Evolutionary conservation across 2,113 vertebrate genomes (phyloP).

Genomic region (Micromys minutus): DNA sequence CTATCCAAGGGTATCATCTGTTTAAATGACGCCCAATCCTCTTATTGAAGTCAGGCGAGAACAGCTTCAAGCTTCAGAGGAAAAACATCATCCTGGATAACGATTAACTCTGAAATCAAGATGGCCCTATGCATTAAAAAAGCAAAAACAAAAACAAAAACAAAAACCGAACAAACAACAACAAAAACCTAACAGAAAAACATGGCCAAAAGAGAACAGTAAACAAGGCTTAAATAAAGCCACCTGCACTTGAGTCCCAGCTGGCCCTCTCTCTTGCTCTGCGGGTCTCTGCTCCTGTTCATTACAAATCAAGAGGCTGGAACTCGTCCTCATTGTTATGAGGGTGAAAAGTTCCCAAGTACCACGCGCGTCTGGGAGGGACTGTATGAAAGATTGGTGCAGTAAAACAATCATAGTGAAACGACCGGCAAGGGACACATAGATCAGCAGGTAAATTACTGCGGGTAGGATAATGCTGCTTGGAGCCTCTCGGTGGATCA

Average conservation of each 20-base stretch:
- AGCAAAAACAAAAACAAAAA: no score
- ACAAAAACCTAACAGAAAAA: neutral
- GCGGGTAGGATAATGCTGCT: neutral
- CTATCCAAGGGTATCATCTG: neutral
- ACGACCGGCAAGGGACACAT: neutral
- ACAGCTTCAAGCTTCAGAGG: conserved; percentile 2
- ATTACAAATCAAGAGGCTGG: neutral
- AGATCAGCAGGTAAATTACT: neutral
- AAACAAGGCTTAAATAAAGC: neutral
- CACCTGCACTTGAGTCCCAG: neutral
- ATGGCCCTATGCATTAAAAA: neutral
- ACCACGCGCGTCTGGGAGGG: neutral
- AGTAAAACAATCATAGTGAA: neutral
- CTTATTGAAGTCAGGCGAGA: neutral
- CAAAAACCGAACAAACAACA: no score
- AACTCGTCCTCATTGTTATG: neutral
- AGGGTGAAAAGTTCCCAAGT: conserved; percentile 5
- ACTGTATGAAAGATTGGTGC: neutral
- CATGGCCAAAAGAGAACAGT: neutral
- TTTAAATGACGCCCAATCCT: neutral
- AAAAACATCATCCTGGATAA: neutral
- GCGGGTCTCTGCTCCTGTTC: neutral
- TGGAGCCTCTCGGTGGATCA: neutral
- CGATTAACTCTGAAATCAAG: neutral
- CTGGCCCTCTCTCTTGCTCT: neutral